phyloP scores from a whole-genome alignment of 2,113 vertebrate species.

The Mormoops blainvillei region DNA sequence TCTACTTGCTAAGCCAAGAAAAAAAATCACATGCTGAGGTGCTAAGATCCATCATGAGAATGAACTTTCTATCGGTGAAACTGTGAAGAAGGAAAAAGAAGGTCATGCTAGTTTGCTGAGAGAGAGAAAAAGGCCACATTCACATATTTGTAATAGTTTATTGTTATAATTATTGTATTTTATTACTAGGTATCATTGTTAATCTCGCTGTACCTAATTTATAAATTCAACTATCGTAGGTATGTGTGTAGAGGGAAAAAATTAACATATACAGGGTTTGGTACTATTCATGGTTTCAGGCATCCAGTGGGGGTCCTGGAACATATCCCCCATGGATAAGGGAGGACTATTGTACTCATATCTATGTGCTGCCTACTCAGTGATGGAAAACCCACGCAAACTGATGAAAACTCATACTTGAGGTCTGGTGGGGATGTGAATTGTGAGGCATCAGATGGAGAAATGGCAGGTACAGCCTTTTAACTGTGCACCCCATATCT shows the following conservation, averaged over 20 bases:
- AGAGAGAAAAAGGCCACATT: background rate
- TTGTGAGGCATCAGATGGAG: background rate
- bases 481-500: background rate
- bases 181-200: background rate
- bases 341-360: background rate
- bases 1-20: background rate
- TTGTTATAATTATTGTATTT: background rate
- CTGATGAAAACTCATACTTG: background rate
- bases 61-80: background rate
- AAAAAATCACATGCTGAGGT: background rate
- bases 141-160: background rate
- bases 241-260: background rate
- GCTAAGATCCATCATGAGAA: background rate
- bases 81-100: background rate
- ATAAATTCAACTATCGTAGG: background rate
- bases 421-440: background rate
- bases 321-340: background rate
- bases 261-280: too few relatives aligned
- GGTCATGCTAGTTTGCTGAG: background rate
- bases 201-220: background rate
- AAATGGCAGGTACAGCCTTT: background rate
- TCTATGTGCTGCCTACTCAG: background rate
- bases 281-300: background rate
- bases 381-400: background rate
- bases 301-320: background rate